These are phyloP conservation scores for Pteropus rufus DNA, from an alignment of 2,797 vertebrate genomes.

Conservation along the genomic window DNA sequence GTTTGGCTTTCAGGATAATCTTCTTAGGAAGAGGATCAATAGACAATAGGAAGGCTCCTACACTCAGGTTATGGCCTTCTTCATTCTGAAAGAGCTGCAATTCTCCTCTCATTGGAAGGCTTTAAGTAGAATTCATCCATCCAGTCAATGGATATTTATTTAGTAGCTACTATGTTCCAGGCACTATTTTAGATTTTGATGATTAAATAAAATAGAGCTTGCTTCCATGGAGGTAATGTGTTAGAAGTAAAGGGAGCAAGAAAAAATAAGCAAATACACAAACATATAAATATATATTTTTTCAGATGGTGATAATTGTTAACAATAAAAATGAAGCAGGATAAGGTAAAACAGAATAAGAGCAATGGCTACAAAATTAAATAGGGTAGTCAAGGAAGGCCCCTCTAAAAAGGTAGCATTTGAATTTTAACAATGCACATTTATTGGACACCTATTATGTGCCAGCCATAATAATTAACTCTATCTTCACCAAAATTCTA, in stretches of 20 bases:
- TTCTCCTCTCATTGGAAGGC: neutral
- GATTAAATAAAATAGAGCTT: neutral
- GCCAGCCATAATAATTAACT: neutral
- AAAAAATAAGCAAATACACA: neutral
- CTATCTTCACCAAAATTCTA: neutral
- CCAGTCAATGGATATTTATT: neutral
- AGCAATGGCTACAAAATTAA: neutral
- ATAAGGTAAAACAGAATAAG: neutral
- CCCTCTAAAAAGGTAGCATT: neutral
- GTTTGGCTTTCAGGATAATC: neutral
- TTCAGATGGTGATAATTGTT: neutral
- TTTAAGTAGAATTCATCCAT: neutral
- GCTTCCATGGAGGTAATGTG: neutral
- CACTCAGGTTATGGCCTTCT: neutral
- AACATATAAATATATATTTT: neutral
- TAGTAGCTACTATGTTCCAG: neutral
- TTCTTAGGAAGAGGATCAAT: neutral
- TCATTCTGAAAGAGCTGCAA: neutral
- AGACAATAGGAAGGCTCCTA: neutral
- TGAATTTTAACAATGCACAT: neutral
- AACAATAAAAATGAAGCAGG: slow-evolving; percentile 1
- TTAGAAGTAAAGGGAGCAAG: neutral
- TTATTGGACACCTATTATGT: neutral
- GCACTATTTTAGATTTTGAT: neutral
- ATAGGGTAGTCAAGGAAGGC: neutral